Conservation (phyloP, 2,797 vertebrate species). For the Zalophus californianus region DNA sequence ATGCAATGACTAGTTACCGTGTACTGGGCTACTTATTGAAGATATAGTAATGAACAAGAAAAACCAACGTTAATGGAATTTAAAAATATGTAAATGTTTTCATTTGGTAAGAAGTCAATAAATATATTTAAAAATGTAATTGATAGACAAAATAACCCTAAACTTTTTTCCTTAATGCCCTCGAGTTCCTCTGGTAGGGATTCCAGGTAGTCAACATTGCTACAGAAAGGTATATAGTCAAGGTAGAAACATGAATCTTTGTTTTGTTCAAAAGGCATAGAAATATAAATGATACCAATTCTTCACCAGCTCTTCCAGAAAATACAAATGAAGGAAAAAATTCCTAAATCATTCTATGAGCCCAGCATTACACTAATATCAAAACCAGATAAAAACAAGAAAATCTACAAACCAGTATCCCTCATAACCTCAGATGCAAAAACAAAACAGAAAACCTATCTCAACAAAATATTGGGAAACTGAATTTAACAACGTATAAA, state of each 20-base stretch:
- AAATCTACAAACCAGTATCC: neutral
- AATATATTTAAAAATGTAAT: conserved; percentile 25
- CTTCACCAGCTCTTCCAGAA: neutral
- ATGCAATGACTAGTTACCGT: neutral
- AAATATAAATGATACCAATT: neutral
- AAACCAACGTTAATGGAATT: neutral
- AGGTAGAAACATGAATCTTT: neutral
- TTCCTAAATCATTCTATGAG: neutral
- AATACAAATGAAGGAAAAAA: neutral
- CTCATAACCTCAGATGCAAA: neutral
- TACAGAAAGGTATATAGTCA: neutral
- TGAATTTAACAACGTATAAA: neutral
- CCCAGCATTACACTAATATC: neutral
- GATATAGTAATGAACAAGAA: neutral
- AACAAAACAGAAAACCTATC: neutral
- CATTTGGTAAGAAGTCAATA: neutral
- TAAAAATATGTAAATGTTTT: neutral
- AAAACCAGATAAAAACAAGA: neutral
- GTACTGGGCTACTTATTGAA: neutral
- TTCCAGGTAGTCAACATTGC: neutral
- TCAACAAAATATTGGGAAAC: neutral
- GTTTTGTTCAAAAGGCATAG: neutral
- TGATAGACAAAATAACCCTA: neutral
- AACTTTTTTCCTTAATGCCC: neutral
- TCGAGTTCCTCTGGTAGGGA: neutral